Percentiles rank a stretch among this genome's conserved stretches.
phyloP scores from a whole-genome alignment of 2,113 vertebrate genomes.

The Nymphicus hollandicus region DNA sequence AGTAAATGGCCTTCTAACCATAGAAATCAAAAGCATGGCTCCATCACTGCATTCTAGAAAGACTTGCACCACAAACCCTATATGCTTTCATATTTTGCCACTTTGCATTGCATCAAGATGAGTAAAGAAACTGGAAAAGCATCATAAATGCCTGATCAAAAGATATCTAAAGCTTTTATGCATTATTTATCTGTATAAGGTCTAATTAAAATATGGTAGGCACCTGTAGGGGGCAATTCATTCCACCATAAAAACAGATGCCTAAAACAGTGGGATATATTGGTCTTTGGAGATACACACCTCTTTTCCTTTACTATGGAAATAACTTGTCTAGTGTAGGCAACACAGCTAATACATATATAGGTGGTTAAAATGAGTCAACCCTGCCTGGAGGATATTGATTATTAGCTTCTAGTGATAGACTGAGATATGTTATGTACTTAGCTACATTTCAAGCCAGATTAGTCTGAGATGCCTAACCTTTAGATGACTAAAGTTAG shows the following conservation, averaged over 20 bases:
- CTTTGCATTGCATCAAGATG: background rate
- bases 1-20: background rate
- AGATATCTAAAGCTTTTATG: background rate
- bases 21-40: background rate
- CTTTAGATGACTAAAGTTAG: background rate
- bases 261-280: background rate
- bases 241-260: background rate
- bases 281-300: background rate
- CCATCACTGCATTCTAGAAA: background rate
- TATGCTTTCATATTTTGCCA: background rate
- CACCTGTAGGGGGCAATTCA: background rate
- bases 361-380: background rate
- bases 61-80: background rate
- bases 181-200: background rate
- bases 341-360: background rate
- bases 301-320: background rate
- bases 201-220: background rate
- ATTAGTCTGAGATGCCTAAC: background rate
- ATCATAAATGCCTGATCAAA: background rate
- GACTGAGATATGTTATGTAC: background rate
- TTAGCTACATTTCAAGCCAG: background rate
- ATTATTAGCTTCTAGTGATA: background rate
- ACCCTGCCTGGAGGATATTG: background rate
- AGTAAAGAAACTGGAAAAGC: background rate
- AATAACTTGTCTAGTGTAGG: background rate